A percentile compares a stretch with the other conserved stretches of the same genome.
Conservation (phyloP, 1,140 invertebrate genomes). For the Drosophila eugracilis region DNA sequence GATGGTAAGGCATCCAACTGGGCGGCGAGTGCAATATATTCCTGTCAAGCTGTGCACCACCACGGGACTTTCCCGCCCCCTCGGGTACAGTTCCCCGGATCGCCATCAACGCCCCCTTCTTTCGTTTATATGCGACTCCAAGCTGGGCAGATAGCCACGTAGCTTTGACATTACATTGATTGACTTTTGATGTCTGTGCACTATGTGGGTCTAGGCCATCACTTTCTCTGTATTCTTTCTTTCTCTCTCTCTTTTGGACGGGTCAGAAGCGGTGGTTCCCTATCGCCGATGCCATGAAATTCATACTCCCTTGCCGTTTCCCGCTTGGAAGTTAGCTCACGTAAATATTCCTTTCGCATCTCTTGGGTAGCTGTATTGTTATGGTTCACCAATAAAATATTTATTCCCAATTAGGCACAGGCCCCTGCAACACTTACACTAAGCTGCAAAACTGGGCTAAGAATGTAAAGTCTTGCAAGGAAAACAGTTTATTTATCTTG, state of each 20-base stretch:
- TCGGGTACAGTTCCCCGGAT: neutral
- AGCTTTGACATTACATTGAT: slow-evolving; percentile 61
- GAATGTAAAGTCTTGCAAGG: no score
- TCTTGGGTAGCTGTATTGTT: slow-evolving; percentile 28
- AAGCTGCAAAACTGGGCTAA: no score
- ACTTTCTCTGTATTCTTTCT: slow-evolving; percentile 12
- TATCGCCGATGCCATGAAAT: neutral
- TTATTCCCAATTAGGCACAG: slow-evolving; percentile 40
- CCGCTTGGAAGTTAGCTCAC: slow-evolving; percentile 37
- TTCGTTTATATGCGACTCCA: slow-evolving; percentile 14
- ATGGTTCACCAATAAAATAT: slow-evolving; percentile 46
- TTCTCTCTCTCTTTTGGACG: neutral
- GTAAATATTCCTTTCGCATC: slow-evolving; percentile 21
- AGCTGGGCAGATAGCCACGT: slow-evolving; percentile 38
- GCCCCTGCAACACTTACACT: neutral
- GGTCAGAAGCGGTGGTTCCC: no score
- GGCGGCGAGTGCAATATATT: slow-evolving; percentile 49
- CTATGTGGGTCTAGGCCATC: slow-evolving; percentile 30
- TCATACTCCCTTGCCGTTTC: neutral
- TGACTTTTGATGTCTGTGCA: slow-evolving; percentile 47
- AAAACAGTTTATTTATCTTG: no score
- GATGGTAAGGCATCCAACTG: slow-evolving; percentile 20
- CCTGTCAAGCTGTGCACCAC: slow-evolving; percentile 48
- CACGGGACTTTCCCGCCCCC: neutral
- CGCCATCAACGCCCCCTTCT: neutral